Evolutionary conservation across 2,888 invertebrate genomes (phyloP).

Genomic region (Acleris emargana): DNA sequence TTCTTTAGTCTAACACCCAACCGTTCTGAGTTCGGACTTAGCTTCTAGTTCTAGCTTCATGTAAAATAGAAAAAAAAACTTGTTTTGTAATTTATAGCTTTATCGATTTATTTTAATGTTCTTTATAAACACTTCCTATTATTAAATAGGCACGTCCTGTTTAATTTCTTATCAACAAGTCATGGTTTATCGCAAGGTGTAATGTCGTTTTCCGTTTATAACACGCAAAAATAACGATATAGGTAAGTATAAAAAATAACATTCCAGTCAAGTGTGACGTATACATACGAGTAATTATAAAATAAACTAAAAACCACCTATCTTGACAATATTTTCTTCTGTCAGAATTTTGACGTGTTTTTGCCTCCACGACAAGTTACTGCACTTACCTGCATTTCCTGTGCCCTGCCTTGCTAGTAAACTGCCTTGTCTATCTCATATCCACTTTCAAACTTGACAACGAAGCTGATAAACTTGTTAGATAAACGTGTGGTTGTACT

Average conservation of each 20-base stretch:
- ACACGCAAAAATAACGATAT: conserved; percentile 11
- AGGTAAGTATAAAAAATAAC: no score
- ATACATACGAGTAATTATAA: no score
- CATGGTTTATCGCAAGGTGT: conserved; percentile 42
- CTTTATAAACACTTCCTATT: conserved; percentile 9
- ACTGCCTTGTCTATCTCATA: conserved; percentile 25
- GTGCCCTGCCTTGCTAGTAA: conserved; percentile 44
- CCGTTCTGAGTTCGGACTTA: conserved; percentile 6
- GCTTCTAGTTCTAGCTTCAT: not conserved
- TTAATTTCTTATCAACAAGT: conserved; percentile 41
- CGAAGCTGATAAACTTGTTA: conserved; percentile 26
- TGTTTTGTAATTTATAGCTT: not conserved
- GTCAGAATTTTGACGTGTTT: conserved; percentile 51
- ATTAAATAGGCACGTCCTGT: conserved; percentile 35
- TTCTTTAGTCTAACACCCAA: conserved; percentile 49
- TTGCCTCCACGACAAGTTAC: conserved; percentile 53
- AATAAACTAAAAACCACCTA: conserved; percentile 10
- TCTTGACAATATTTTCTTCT: conserved; percentile 50
- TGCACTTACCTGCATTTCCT: conserved; percentile 58
- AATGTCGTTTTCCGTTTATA: conserved; percentile 37
- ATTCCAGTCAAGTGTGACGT: conserved; percentile 1
- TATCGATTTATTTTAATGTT: conserved; percentile 4
- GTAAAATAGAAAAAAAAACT: not conserved
- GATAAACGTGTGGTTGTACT: conserved; percentile 25
- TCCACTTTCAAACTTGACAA: conserved; percentile 28